These are phyloP conservation scores for Alectoris magna DNA, from an alignment of 2,797 vertebrate genomes.

Conservation along the genomic window DNA sequence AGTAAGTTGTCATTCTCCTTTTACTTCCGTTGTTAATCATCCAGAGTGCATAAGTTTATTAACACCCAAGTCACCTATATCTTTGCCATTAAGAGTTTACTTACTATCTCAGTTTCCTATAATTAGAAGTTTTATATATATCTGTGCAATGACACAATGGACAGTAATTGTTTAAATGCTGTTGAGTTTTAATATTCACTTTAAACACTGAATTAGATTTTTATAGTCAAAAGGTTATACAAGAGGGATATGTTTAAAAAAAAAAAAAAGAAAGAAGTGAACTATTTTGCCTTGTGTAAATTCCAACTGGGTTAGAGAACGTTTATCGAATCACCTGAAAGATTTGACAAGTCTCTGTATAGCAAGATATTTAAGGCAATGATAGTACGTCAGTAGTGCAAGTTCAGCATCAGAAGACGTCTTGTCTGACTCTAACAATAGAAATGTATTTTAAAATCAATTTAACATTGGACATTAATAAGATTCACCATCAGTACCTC, in stretches of 20 bases:
- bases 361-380: neutral
- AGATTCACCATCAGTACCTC: neutral
- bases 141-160: neutral
- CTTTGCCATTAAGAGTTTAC: neutral
- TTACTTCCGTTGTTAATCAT: neutral
- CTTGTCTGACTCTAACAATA: neutral
- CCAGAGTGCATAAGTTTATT: neutral
- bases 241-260: neutral
- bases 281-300: neutral
- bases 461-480: neutral
- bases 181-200: constrained; percentile 1
- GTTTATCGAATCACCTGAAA: neutral
- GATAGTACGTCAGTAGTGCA: neutral
- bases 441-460: neutral
- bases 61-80: neutral
- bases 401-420: neutral
- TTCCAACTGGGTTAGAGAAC: neutral
- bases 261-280: neutral
- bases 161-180: neutral
- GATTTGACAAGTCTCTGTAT: neutral
- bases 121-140: neutral
- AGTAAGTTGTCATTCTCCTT: constrained; percentile 1
- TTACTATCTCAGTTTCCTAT: neutral
- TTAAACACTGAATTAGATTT: neutral
- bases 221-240: neutral